These are phyloP conservation scores for Nycticebus coucang DNA, from an alignment of 2,113 vertebrate genomes.

Conservation along the genomic window DNA sequence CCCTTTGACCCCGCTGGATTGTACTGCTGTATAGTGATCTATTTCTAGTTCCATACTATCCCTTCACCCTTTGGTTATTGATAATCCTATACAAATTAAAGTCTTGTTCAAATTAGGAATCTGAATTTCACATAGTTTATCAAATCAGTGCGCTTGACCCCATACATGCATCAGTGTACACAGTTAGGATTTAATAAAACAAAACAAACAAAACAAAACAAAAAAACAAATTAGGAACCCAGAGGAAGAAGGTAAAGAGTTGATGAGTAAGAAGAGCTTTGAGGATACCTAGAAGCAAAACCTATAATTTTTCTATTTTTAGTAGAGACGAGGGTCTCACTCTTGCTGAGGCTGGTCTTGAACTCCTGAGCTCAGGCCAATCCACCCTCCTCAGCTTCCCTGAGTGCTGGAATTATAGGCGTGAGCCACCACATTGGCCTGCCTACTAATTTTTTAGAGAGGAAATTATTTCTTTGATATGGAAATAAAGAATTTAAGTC, in stretches of 20 bases:
- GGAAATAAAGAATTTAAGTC: not conserved
- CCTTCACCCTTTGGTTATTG: not conserved
- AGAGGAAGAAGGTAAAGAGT: not conserved
- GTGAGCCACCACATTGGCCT: too few relatives aligned
- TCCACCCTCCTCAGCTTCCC: too few relatives aligned
- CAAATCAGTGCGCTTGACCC: too few relatives aligned
- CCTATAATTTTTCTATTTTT: not conserved
- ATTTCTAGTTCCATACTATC: not conserved
- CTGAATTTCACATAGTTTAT: not conserved
- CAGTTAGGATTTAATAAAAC: too few relatives aligned
- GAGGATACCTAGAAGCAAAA: constrained; percentile 28
- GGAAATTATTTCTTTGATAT: not conserved
- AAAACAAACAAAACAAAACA: too few relatives aligned
- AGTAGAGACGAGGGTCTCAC: not conserved
- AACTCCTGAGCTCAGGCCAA: too few relatives aligned
- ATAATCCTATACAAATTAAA: not conserved
- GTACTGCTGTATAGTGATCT: too few relatives aligned
- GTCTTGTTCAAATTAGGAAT: not conserved
- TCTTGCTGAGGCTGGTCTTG: too few relatives aligned
- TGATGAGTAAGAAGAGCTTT: not conserved
- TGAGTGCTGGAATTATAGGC: too few relatives aligned
- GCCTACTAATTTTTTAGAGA: not conserved
- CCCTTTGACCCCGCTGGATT: not conserved
- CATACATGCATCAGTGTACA: too few relatives aligned
- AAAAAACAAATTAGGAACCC: not conserved